Evolutionary conservation across 2,888 invertebrate species (phyloP).

Genomic region (Keiferia lycopersicella): DNA sequence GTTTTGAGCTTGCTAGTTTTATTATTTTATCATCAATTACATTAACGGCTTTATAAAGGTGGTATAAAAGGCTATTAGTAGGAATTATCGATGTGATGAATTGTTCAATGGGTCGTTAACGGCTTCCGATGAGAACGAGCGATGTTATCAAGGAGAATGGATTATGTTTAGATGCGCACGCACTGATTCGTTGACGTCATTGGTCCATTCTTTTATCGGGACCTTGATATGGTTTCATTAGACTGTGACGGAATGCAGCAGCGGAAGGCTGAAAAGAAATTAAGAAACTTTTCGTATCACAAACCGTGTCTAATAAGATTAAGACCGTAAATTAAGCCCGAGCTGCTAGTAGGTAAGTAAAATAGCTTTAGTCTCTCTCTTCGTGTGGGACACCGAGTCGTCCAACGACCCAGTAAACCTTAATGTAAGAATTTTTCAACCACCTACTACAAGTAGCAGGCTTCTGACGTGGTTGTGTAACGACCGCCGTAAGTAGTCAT

Average conservation of each 20-base stretch:
- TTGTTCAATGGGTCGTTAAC: constrained; percentile 27
- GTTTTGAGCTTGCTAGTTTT: constrained; percentile 14
- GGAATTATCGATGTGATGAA: constrained; percentile 27
- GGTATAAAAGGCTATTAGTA: constrained; percentile 14
- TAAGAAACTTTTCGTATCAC: background rate
- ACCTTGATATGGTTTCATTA: constrained; percentile 13
- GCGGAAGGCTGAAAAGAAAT: background rate
- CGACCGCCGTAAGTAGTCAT: no score
- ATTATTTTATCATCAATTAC: constrained; percentile 23
- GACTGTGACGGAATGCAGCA: background rate
- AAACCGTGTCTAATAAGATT: background rate
- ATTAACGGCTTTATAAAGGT: constrained; percentile 13
- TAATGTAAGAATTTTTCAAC: no score
- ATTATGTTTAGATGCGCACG: constrained; percentile 30
- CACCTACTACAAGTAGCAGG: no score
- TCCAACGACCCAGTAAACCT: no score
- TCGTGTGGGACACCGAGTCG: no score
- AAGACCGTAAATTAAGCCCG: no score
- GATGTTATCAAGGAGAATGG: constrained; percentile 24
- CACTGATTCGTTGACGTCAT: constrained; percentile 17
- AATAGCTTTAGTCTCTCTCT: no score
- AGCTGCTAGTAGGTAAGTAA: no score
- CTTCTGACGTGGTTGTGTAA: no score
- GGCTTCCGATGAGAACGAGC: constrained; percentile 27
- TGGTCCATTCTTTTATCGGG: constrained; percentile 11